phyloP scores from a whole-genome alignment of 1,140 invertebrate species.

The Samia ricini region DNA sequence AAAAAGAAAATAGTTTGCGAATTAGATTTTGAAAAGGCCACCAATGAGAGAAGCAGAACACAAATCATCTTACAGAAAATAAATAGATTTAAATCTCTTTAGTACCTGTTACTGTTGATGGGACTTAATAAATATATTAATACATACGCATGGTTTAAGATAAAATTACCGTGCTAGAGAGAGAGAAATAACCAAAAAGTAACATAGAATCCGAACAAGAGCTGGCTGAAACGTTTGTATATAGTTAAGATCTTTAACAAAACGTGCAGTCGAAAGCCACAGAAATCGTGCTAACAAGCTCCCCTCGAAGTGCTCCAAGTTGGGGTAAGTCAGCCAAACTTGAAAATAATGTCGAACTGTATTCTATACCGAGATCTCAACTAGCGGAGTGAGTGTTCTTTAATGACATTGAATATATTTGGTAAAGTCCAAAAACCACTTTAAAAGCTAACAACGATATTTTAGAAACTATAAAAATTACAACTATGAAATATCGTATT shows the following conservation, averaged over 20 bases:
- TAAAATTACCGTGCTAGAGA: neutral
- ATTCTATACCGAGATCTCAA: conserved; percentile 1
- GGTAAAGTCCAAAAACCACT: neutral
- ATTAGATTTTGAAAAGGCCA: too few relatives aligned
- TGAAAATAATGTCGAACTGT: conserved; percentile 29
- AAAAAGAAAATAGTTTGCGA: too few relatives aligned
- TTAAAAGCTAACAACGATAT: too few relatives aligned
- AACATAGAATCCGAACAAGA: neutral
- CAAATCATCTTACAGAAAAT: too few relatives aligned
- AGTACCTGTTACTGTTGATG: too few relatives aligned
- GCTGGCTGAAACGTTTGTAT: neutral
- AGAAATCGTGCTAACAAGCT: conserved; percentile 56
- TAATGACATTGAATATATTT: conserved; percentile 3
- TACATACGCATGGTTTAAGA: too few relatives aligned
- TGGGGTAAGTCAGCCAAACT: conserved; percentile 40
- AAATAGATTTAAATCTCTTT: too few relatives aligned
- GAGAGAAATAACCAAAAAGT: neutral
- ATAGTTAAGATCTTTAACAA: conserved; percentile 53
- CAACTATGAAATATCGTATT: neutral
- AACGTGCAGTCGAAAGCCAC: conserved; percentile 22
- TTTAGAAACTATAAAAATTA: neutral
- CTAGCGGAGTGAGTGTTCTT: neutral
- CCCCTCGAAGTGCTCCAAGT: conserved; percentile 30
- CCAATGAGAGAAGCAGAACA: too few relatives aligned
- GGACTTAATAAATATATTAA: neutral